Conservation (phyloP, 2,113 vertebrate species). For the Anhinga rufa region DNA sequence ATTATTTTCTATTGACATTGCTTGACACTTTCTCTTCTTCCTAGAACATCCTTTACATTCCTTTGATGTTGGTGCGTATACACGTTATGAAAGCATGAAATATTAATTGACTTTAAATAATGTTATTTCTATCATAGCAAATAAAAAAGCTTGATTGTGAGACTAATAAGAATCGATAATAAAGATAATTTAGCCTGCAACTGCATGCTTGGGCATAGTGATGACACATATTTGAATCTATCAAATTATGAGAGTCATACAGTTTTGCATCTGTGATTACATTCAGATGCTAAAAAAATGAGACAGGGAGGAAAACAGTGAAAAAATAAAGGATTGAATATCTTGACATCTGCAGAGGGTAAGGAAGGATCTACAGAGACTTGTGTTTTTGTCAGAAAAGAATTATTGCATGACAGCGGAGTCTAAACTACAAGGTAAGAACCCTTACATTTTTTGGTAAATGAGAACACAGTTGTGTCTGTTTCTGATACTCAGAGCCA, state of each 20-base stretch:
- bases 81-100: not conserved
- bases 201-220: not conserved
- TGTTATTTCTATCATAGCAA: not conserved
- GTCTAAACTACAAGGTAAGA: slow-evolving; percentile 27
- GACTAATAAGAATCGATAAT: not conserved
- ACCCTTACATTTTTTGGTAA: not conserved
- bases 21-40: not conserved
- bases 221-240: not conserved
- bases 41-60: not conserved
- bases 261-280: not conserved
- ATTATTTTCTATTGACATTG: not conserved
- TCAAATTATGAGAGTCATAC: not conserved
- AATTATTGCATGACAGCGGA: slow-evolving; percentile 13
- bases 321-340: not conserved
- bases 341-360: not conserved
- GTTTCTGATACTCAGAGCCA: not conserved
- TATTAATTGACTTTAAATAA: not conserved
- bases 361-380: not conserved
- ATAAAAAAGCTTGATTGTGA: not conserved
- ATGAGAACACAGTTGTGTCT: not conserved
- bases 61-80: not conserved
- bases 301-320: not conserved
- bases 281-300: not conserved
- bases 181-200: not conserved
- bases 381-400: slow-evolving; percentile 17